Base-by-base conservation (phyloP, 2,888 invertebrate species). In the Physocephala rufipes region DNA sequence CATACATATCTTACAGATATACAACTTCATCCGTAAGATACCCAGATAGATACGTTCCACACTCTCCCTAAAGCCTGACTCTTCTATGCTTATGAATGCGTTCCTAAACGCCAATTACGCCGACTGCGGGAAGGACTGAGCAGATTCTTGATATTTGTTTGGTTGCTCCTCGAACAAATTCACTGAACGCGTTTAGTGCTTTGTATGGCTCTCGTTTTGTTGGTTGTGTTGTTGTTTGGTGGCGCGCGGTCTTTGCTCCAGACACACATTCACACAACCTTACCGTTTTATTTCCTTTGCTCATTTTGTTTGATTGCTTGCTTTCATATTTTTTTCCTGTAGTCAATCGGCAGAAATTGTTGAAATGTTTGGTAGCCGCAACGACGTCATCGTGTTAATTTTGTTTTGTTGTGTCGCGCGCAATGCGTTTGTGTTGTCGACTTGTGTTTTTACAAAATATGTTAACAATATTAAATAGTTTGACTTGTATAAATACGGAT, bases 211-310 rank as follows among this genome's bases (percentile, higher is more conserved):
- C 80, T 78, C 76, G 77, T 79, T 77, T 78, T 78, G 79, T 73
- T 79, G 81, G 82, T 81, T 73, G 77, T 74, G 76, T 67, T 72
- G 75, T 80, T 80, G 80, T 78, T 80, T 67, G 71, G 79, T 78
- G 77, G 78, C n/a, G n/a, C n/a, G n/a, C 77, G 78, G 74, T 75
- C 75, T 75, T 73, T 71, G 78, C 67, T 70, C 73, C 47, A 71
- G 67, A 58, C 71, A 59, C 61, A 66, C 61, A n/a, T n/a, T n/a
- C n/a, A 51, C 66, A 65, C 26, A 61, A 24, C 61, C 36, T 36
- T 36, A 36, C 36, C 5, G 4, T 36, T 36, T 62, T 16, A n/a
- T n/a, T n/a, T n/a, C n/a, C n/a, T n/a, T n/a, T n/a, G n/a, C n/a
- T n/a, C n/a, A n/a, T n/a, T n/a, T n/a, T n/a, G n/a, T n/a, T n/a